Evolutionary conservation across 2,113 vertebrate genomes (phyloP).

Genomic region (Dasyprocta punctata): DNA sequence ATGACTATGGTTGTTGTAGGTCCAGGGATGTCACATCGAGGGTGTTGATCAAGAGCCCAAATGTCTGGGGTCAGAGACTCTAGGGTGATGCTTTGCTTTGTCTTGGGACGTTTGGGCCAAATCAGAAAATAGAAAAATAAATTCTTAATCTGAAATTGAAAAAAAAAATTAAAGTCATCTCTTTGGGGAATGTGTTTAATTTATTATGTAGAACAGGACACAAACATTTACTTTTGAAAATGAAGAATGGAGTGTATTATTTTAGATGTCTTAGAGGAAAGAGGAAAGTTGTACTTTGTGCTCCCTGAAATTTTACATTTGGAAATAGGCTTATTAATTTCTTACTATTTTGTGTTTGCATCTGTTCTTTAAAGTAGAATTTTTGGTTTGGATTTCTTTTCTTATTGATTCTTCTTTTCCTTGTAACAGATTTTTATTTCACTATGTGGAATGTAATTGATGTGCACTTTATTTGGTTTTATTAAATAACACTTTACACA

Average conservation of each 20-base stretch:
- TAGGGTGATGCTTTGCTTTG: not conserved
- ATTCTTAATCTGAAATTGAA: not conserved
- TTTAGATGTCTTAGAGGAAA: slow-evolving; percentile 27
- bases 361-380: not conserved
- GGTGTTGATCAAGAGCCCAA: not conserved
- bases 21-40: fast-evolving
- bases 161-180: not conserved
- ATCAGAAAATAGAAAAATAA: not conserved
- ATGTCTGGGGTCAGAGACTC: not conserved
- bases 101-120: not conserved
- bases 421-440: not conserved
- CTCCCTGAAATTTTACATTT: not conserved
- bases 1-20: not conserved
- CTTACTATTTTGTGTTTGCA: not conserved
- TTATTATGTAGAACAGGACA: not conserved
- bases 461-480: slow-evolving; percentile 25
- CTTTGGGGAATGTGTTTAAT: not conserved
- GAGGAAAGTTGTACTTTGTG: slow-evolving; percentile 12
- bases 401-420: not conserved
- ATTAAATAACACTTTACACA: not conserved
- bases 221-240: not conserved
- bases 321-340: not conserved
- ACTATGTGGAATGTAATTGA: not conserved
- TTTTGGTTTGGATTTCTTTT: not conserved
- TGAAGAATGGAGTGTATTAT: not conserved